phyloP scores from a whole-genome alignment of 2,113 vertebrate species.

The Colinus virginianus region DNA sequence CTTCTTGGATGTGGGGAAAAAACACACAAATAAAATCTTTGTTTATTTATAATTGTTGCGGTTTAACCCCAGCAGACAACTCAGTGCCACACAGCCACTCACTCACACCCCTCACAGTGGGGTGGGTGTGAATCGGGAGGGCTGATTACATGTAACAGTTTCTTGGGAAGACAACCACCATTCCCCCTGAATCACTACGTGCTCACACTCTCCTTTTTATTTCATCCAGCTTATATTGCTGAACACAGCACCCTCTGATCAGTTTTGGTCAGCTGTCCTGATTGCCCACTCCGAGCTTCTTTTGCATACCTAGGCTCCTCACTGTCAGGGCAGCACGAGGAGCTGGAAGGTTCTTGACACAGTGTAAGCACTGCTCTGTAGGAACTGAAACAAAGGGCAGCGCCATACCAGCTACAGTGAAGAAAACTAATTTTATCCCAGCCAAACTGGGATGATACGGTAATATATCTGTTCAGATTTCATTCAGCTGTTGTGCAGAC shows the following conservation, averaged over 20 bases:
- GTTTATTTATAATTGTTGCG: background rate
- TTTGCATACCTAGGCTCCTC: background rate
- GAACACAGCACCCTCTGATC: background rate
- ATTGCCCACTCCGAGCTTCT: background rate
- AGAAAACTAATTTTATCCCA: background rate
- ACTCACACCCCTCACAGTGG: background rate
- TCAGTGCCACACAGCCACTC: background rate
- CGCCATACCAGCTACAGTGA: background rate
- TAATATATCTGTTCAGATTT: background rate
- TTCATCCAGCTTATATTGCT: background rate
- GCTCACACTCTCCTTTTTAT: background rate
- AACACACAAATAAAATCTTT: background rate
- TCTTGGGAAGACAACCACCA: background rate
- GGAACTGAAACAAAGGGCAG: background rate
- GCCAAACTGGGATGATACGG: background rate
- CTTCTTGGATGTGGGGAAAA: background rate
- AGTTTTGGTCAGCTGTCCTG: background rate
- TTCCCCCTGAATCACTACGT: background rate
- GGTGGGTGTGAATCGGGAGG: background rate
- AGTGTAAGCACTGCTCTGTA: background rate
- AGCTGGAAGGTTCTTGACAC: background rate
- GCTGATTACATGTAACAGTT: background rate
- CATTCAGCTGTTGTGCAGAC: background rate
- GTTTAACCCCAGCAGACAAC: background rate
- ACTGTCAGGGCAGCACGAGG: background rate